Evolutionary conservation across 2,113 vertebrate genomes (phyloP).

Genomic region (Campylorhamphus procurvoides): DNA sequence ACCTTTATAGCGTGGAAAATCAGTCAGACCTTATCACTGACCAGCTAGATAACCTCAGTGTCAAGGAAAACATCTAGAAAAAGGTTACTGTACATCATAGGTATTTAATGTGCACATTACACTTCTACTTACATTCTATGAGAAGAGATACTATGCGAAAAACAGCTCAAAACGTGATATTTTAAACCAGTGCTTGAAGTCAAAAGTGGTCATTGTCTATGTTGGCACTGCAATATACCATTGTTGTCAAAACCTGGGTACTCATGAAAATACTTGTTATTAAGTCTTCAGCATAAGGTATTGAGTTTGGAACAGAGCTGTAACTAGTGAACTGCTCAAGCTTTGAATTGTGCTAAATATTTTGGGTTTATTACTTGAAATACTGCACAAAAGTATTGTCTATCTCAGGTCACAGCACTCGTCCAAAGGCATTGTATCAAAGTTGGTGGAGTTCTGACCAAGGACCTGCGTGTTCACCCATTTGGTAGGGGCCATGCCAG

Average conservation of each 20-base stretch:
- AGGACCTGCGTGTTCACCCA: neutral
- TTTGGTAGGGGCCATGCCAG: neutral
- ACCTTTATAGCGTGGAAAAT: constrained; percentile 38
- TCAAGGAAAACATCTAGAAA: neutral
- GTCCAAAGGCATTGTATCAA: neutral
- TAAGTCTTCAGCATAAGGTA: neutral
- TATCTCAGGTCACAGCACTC: neutral
- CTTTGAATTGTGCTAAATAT: neutral
- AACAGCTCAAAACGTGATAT: neutral
- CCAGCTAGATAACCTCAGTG: neutral
- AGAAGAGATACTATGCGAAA: neutral
- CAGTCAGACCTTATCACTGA: neutral
- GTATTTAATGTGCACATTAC: neutral
- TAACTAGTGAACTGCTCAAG: neutral
- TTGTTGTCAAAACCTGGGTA: neutral
- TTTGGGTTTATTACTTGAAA: neutral
- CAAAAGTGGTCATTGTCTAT: neutral
- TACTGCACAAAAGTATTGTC: neutral
- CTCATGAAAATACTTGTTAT: neutral
- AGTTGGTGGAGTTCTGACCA: neutral
- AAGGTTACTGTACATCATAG: neutral
- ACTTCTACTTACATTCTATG: accelerated
- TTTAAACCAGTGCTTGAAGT: neutral
- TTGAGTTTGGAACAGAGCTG: neutral
- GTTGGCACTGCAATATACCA: accelerated